A percentile compares a stretch with the other conserved stretches of the same genome.
These are phyloP conservation scores for Cirrhinus mrigala DNA, from an alignment of 2,797 vertebrate genomes.

Conservation along the genomic window DNA sequence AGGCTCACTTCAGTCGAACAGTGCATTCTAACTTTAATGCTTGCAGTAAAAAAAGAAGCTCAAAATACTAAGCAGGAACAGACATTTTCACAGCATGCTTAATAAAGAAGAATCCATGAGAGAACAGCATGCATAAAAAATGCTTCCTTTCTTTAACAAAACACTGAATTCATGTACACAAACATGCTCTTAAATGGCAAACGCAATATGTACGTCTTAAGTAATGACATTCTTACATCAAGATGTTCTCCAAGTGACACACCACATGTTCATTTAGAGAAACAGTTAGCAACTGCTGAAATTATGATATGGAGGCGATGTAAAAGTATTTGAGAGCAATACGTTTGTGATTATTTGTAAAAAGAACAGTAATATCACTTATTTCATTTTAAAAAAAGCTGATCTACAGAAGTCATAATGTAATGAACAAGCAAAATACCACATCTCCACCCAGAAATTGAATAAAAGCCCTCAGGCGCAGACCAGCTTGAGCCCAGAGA, in stretches of 20 bases:
- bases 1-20: background rate
- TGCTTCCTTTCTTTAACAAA: background rate
- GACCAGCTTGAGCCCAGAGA: conserved; percentile 50
- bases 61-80: background rate
- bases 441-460: conserved; percentile 38
- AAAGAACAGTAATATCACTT: background rate
- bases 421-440: conserved; percentile 30
- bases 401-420: background rate
- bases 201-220: background rate
- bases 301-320: background rate
- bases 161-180: background rate
- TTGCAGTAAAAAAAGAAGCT: background rate
- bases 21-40: conserved; percentile 6
- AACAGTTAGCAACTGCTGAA: background rate
- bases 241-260: background rate
- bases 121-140: background rate
- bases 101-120: background rate
- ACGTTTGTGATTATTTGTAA: conserved; percentile 1
- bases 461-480: conserved; percentile 44
- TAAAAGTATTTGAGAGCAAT: background rate
- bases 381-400: background rate
- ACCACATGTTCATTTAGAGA: background rate
- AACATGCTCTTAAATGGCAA: background rate
- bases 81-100: background rate
- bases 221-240: background rate